phyloP scores from a whole-genome alignment of 2,797 vertebrate species.

The Pygocentrus nattereri region DNA sequence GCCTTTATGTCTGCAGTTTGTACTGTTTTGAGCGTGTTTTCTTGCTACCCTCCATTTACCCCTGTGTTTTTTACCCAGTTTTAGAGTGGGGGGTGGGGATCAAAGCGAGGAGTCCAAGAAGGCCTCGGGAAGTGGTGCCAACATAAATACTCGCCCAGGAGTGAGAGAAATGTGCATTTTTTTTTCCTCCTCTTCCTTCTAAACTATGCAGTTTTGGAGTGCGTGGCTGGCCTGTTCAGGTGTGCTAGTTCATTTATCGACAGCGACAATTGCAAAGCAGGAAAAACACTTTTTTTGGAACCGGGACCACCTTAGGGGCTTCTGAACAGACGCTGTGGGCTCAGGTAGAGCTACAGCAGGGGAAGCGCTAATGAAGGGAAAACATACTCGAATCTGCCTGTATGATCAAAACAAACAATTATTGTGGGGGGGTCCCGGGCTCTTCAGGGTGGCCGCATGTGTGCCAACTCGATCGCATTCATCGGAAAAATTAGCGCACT shows the following conservation, averaged over 20 bases:
- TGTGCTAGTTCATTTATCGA: not conserved
- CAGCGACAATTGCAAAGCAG: too few relatives aligned
- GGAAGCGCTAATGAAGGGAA: conserved; percentile 34
- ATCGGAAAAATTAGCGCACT: conserved; percentile 69
- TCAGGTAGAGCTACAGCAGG: not conserved
- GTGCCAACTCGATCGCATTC: conserved; percentile 61
- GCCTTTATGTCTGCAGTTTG: conserved; percentile 67
- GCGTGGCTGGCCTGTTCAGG: not conserved
- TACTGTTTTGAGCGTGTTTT: conserved; percentile 70
- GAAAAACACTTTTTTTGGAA: too few relatives aligned
- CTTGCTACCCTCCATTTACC: conserved; percentile 63
- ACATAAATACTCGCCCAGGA: conserved; percentile 45
- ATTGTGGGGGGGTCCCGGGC: not conserved
- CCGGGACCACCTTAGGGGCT: not conserved
- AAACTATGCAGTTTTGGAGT: not conserved
- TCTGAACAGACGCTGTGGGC: not conserved
- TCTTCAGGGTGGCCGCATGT: conserved; percentile 36
- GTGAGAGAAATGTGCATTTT: conserved; percentile 4
- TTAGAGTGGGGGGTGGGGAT: conserved; percentile 53
- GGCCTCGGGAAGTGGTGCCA: conserved; percentile 47
- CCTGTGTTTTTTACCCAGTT: conserved; percentile 52
- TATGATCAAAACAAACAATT: conserved; percentile 53
- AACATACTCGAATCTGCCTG: conserved; percentile 14
- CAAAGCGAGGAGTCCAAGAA: conserved; percentile 59
- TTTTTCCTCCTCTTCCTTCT: conserved; percentile 11